Conservation (phyloP, 2,888 invertebrate genomes). For the Phaonia tiefii region DNA sequence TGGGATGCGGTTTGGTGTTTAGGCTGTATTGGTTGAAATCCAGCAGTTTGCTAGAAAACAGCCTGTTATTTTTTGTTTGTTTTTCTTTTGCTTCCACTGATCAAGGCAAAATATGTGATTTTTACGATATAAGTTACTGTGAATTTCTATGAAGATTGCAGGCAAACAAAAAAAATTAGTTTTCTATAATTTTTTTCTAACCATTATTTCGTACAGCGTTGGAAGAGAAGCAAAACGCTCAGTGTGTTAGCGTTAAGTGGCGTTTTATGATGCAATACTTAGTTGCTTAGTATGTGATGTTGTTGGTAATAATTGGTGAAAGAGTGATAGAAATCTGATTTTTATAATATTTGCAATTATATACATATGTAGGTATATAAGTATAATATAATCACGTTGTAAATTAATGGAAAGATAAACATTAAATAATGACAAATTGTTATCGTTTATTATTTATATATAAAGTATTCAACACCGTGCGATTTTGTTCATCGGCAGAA, state of each 20-base stretch:
- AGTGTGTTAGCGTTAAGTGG: slow-evolving; percentile 34
- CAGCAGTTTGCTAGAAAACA: slow-evolving; percentile 15
- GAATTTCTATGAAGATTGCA: slow-evolving; percentile 17
- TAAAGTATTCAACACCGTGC: no score
- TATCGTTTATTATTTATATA: no score
- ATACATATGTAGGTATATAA: not conserved
- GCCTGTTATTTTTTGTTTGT: no score
- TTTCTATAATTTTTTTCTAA: not conserved
- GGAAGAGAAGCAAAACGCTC: no score
- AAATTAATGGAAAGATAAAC: slow-evolving; percentile 14
- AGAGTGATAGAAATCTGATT: slow-evolving; percentile 43
- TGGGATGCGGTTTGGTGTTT: not conserved
- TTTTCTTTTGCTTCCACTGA: slow-evolving; percentile 20
- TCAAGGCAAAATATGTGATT: slow-evolving; percentile 38
- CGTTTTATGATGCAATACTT: slow-evolving; percentile 40
- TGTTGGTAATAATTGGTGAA: slow-evolving; percentile 31
- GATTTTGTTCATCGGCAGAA: no score
- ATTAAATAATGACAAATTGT: not conserved
- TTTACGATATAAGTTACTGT: slow-evolving; percentile 13
- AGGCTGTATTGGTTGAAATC: slow-evolving; percentile 17
- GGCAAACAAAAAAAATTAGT: not conserved
- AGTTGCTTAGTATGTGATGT: not conserved
- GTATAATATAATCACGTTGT: not conserved
- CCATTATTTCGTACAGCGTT: slow-evolving; percentile 6
- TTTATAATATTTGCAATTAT: slow-evolving; percentile 20